A percentile compares a stretch with the other conserved stretches of the same genome.
These are phyloP conservation scores for Agraylea sexmaculata DNA, from an alignment of 1,140 invertebrate genomes.

Conservation along the genomic window DNA sequence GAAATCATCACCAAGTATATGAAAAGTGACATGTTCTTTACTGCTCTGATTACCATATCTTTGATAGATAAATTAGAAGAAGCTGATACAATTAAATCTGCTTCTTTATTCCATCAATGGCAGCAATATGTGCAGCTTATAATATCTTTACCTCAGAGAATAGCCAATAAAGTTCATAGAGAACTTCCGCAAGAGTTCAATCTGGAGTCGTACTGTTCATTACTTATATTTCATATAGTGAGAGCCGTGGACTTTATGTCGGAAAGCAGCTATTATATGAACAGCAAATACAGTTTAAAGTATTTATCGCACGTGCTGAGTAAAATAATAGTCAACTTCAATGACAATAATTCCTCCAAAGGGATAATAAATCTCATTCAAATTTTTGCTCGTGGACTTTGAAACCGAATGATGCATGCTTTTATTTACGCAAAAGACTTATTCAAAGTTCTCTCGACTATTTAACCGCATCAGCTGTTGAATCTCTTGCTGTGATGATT, in stretches of 20 bases:
- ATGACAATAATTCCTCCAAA: slow-evolving; percentile 30
- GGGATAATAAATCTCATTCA: slow-evolving; percentile 35
- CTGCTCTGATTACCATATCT: slow-evolving; percentile 32
- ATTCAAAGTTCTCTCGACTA: slow-evolving; percentile 30
- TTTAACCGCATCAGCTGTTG: slow-evolving; percentile 33
- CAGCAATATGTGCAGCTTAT: slow-evolving; percentile 47
- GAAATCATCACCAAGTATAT: slow-evolving; percentile 38
- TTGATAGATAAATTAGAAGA: slow-evolving; percentile 22
- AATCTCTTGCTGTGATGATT: slow-evolving; percentile 33
- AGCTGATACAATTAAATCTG: slow-evolving; percentile 19
- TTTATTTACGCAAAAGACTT: slow-evolving; percentile 19
- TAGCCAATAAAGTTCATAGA: slow-evolving; percentile 50
- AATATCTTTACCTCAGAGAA: slow-evolving; percentile 49
- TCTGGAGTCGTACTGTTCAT: slow-evolving; percentile 42
- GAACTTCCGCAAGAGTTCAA: slow-evolving; percentile 46
- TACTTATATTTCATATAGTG: slow-evolving; percentile 48
- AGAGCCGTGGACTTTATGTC: slow-evolving; percentile 46
- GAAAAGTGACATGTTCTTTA: slow-evolving; percentile 44
- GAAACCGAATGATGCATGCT: slow-evolving; percentile 11
- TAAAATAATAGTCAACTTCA: slow-evolving; percentile 46
- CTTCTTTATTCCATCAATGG: slow-evolving; percentile 30
- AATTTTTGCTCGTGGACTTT: slow-evolving; percentile 26
- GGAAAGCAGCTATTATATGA: slow-evolving; percentile 29
- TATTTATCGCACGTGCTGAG: slow-evolving; percentile 44
- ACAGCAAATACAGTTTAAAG: slow-evolving; percentile 32